A percentile compares a stretch with the other conserved stretches of the same genome.
Conservation (phyloP, 2,797 vertebrate species). For the Oceanodroma leucorhoa region DNA sequence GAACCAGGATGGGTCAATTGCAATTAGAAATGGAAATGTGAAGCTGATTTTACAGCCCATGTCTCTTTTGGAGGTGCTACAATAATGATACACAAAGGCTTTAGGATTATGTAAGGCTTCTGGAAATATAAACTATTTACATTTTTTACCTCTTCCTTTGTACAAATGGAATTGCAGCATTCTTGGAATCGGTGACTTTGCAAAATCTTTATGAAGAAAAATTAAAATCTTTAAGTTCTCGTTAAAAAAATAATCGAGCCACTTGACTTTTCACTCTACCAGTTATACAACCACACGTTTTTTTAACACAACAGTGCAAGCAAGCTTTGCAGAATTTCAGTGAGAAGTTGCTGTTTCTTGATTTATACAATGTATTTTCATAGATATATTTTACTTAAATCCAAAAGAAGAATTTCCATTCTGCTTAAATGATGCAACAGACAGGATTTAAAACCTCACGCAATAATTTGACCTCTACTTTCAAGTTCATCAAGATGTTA, state of each 20-base stretch:
- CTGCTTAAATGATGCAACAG: neutral
- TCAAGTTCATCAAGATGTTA: neutral
- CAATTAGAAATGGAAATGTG: constrained; percentile 1
- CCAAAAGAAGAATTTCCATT: neutral
- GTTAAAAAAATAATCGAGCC: neutral
- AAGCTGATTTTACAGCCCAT: neutral
- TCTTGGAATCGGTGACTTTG: neutral
- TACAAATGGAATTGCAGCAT: neutral
- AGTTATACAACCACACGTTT: neutral
- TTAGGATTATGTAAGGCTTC: neutral
- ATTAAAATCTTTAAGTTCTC: neutral
- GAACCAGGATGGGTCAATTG: neutral
- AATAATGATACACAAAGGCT: neutral
- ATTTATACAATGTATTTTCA: neutral
- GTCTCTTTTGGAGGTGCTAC: neutral
- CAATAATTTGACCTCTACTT: neutral
- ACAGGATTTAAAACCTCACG: neutral
- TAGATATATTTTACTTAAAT: neutral
- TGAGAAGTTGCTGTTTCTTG: neutral
- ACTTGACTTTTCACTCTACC: neutral
- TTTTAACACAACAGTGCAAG: neutral
- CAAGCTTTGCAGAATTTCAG: neutral
- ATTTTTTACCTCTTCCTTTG: constrained; percentile 1
- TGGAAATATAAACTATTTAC: constrained; percentile 1
- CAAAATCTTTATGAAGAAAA: neutral